These are phyloP conservation scores for Penaeus vannamei DNA, from an alignment of 1,140 invertebrate species.

Conservation along the genomic window DNA sequence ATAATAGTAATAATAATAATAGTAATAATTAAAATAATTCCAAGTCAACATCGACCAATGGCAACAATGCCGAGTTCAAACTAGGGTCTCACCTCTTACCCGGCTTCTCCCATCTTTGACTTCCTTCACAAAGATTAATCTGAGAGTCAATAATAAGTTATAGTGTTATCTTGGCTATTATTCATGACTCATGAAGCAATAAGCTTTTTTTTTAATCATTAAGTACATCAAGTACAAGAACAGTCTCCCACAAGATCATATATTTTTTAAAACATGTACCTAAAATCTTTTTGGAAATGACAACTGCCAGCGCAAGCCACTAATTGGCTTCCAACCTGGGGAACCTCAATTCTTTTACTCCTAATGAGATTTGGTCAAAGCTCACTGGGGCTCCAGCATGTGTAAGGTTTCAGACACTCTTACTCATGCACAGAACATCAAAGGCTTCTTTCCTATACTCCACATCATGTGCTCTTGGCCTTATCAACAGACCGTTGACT, in stretches of 20 bases:
- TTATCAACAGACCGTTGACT: too few species aligned
- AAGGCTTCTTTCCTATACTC: background rate
- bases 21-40: background rate
- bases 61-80: conserved; percentile 48
- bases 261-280: too few species aligned
- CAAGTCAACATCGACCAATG: conserved; percentile 53
- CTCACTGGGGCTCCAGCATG: conserved; percentile 5
- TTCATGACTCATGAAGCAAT: too few species aligned
- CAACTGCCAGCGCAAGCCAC: conserved; percentile 9
- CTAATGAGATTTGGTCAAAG: conserved; percentile 41
- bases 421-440: too few species aligned
- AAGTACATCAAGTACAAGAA: too few species aligned
- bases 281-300: too few species aligned
- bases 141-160: conserved; percentile 52
- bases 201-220: too few species aligned
- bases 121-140: conserved; percentile 53
- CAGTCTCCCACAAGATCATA: too few species aligned
- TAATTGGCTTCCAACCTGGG: conserved; percentile 38
- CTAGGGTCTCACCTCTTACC: conserved; percentile 59
- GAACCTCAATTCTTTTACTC: conserved; percentile 36
- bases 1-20: too few species aligned
- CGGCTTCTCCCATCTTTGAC: conserved; percentile 44
- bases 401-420: conserved; percentile 31
- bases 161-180: conserved; percentile 31
- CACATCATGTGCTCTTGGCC: too few species aligned